These are phyloP conservation scores for Pachycephala philippinensis DNA, from an alignment of 2,113 vertebrate species.

Conservation along the genomic window DNA sequence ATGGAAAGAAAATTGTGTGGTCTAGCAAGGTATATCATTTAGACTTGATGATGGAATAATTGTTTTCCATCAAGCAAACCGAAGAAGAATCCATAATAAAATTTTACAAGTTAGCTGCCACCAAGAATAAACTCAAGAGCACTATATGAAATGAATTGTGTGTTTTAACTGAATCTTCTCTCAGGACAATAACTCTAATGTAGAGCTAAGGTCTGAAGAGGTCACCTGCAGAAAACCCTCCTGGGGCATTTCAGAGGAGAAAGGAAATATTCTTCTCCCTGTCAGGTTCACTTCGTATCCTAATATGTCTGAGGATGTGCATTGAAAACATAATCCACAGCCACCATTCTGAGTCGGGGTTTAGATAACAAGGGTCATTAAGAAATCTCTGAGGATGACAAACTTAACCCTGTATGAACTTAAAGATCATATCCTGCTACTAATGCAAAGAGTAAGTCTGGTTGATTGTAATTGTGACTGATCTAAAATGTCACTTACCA, in stretches of 20 bases:
- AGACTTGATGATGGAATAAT: constrained; percentile 72
- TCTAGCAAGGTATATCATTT: constrained; percentile 27
- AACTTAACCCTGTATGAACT: constrained; percentile 75
- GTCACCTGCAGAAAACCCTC: constrained; percentile 71
- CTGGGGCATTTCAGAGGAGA: constrained; percentile 71
- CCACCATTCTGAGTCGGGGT: constrained; percentile 47
- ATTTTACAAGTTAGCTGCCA: constrained; percentile 83
- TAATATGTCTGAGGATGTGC: constrained; percentile 75
- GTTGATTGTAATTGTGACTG: constrained; percentile 62
- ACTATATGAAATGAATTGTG: constrained; percentile 82
- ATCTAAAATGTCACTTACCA: constrained; percentile 65
- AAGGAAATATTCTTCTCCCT: constrained; percentile 71
- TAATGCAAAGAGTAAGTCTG: background rate
- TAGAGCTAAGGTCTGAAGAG: constrained; percentile 75
- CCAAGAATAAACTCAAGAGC: constrained; percentile 77
- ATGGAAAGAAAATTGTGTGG: constrained; percentile 7
- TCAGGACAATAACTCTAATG: constrained; percentile 85
- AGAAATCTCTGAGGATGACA: constrained; percentile 61
- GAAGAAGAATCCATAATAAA: constrained; percentile 78
- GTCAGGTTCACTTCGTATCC: constrained; percentile 74
- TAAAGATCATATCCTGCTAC: background rate
- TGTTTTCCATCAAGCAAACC: constrained; percentile 72
- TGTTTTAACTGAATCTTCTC: constrained; percentile 82
- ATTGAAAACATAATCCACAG: constrained; percentile 60
- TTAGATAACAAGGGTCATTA: constrained; percentile 70